Evolutionary conservation across 2,797 vertebrate species (phyloP).

Genomic region (Fistularia commersonii): DNA sequence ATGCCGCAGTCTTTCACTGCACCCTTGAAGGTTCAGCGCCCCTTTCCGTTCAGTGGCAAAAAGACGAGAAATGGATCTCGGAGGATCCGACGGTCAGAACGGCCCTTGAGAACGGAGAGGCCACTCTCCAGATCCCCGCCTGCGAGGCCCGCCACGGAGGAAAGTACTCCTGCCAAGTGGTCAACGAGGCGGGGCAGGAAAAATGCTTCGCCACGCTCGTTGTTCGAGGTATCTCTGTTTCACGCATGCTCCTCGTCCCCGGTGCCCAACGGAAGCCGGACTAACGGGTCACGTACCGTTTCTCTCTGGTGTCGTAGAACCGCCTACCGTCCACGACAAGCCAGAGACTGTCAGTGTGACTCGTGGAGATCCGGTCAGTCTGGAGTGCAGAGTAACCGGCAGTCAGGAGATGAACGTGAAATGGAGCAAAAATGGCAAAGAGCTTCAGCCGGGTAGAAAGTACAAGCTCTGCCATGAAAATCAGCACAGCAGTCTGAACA

Average conservation of each 20-base stretch:
- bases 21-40: conserved; percentile 79
- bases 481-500: conserved; percentile 82
- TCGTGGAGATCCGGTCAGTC: conserved; percentile 84
- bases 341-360: conserved; percentile 83
- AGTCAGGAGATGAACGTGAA: conserved; percentile 84
- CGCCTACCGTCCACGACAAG: conserved; percentile 84
- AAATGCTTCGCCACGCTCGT: conserved; percentile 84
- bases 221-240: conserved; percentile 75
- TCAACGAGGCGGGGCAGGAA: conserved; percentile 85
- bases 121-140: conserved; percentile 76
- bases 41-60: conserved; percentile 86
- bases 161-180: conserved; percentile 86
- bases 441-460: conserved; percentile 82
- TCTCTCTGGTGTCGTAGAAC: conserved; percentile 71
- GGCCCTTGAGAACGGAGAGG: conserved; percentile 77
- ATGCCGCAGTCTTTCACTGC: conserved; percentile 76
- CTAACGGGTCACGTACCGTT: conserved; percentile 12
- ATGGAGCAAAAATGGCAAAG: conserved; percentile 86
- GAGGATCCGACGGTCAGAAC: conserved; percentile 78
- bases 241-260: conserved; percentile 35
- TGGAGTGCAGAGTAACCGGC: conserved; percentile 85
- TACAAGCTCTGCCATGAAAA: conserved; percentile 81
- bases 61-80: conserved; percentile 84
- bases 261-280: background rate
- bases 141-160: conserved; percentile 80